Base-by-base conservation (phyloP, 92 coral and sea anemone genomes). In the Bergia sp. region DNA sequence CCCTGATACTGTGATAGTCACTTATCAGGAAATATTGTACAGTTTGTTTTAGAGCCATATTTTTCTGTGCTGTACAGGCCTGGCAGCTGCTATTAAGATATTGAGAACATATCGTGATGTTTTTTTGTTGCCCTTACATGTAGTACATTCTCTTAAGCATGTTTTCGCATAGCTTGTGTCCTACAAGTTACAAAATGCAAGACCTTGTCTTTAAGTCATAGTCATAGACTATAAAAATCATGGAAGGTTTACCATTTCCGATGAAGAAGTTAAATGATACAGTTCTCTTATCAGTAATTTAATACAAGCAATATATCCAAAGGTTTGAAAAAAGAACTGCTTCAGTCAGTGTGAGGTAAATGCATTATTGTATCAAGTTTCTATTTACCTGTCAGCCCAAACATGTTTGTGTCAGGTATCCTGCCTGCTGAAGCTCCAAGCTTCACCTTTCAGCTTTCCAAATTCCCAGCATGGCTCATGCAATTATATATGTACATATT, bases 391-490 rank as follows among this genome's bases (percentile, higher is more conserved):
- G 58, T 82, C 61, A 82, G n/a, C n/a, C 41, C 37, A 41, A 69
- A 43, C 37, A 5, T 84, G 79, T 84, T 83, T 45, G 61, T 42
- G 39, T 83, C 41, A 44, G 64, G 66, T 13, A 67, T 84, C 79
- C 43, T 67, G 66, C 23, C 21, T 44, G 65, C 79, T 84, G 87
- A 69, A 83, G 41, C 41, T n/a, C 0, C 23, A 20, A 21, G 50
- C 43, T 43, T 45, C 78, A 84, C 42, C 64, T 84, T 83, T 69
- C 78, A 69, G 79, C 66, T 36, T n/a, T 43, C 79, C 5, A 49
- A 71, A 45, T 37, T 84, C 79, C 39, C 87, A 69, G 79, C 87
- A 69, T 84, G 87, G 29, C 20, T 71, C 36, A 16, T 84, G 42
- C 45, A 67, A 16, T 29, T n/a, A 2, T 69, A 16, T 15, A 72